Evolutionary conservation across 2,888 invertebrate genomes (phyloP).

Genomic region (Zaprionus bogoriensis): DNA sequence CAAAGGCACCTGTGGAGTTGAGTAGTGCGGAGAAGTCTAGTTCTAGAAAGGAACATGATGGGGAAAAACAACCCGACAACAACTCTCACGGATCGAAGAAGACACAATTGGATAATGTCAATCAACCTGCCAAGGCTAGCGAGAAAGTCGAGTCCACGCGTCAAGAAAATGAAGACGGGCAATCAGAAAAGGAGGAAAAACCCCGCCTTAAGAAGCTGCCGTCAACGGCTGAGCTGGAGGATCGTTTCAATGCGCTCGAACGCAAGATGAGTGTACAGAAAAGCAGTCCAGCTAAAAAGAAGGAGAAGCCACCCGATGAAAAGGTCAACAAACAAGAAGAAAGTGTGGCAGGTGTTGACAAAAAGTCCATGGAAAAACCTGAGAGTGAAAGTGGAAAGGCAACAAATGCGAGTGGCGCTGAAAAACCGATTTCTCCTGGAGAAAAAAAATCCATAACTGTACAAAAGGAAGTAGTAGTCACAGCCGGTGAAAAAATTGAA

Average conservation of each 20-base stretch:
- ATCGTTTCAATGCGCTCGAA: conserved; percentile 75
- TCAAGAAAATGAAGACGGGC: not conserved
- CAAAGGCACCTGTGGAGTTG: conserved; percentile 55
- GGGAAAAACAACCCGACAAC: no score
- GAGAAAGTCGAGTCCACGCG: conserved; percentile 20
- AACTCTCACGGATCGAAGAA: conserved; percentile 27
- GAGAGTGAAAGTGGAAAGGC: no score
- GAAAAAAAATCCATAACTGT: no score
- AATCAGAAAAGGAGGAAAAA: conserved; percentile 14
- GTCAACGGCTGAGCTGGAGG: conserved; percentile 75
- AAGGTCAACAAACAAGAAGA: not conserved
- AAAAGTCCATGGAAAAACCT: not conserved
- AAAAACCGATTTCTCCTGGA: no score
- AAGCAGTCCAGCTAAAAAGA: conserved; percentile 52
- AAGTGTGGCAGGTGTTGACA: not conserved
- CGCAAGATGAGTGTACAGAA: conserved; percentile 60
- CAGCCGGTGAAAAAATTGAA: no score
- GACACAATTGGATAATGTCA: conserved; percentile 12
- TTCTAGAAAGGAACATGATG: conserved; percentile 34
- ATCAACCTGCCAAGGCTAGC: conserved; percentile 15
- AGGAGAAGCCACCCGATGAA: conserved; percentile 77
- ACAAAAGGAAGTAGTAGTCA: no score
- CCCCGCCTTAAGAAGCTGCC: conserved; percentile 65
- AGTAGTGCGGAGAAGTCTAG: conserved; percentile 27
- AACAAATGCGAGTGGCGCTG: no score